Conservation (phyloP, 2,888 invertebrate genomes). For the Epicampocera succincta region DNA sequence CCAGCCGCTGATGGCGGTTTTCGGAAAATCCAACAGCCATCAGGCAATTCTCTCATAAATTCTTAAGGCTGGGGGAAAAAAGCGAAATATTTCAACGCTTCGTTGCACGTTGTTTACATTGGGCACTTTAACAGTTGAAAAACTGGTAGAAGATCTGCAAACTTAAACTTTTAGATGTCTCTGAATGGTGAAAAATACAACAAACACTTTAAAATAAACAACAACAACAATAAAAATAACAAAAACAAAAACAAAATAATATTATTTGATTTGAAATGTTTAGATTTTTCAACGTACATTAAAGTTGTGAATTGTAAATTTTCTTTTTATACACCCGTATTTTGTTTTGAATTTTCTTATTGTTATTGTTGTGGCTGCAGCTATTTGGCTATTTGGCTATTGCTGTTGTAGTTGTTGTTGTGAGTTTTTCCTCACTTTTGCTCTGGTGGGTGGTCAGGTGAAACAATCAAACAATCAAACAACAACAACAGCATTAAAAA, state of each 20-base stretch:
- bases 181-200: conserved; percentile 30
- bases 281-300: conserved; percentile 61
- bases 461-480: conserved; percentile 72
- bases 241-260: too few relatives aligned
- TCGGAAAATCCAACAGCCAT: conserved; percentile 52
- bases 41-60: conserved; percentile 77
- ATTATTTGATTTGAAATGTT: conserved; percentile 65
- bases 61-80: conserved; percentile 47
- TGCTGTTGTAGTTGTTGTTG: conserved; percentile 40
- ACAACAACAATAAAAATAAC: too few relatives aligned
- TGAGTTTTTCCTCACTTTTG: conserved; percentile 58
- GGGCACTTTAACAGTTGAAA: conserved; percentile 52
- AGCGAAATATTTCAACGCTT: conserved; percentile 52
- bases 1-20: conserved; percentile 4
- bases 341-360: conserved; percentile 29
- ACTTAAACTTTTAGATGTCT: conserved; percentile 59
- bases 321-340: conserved; percentile 61
- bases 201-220: background rate
- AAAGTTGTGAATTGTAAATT: conserved; percentile 61
- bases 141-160: conserved; percentile 53
- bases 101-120: conserved; percentile 56
- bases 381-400: background rate
- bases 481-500: conserved; percentile 17
- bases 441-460: conserved; percentile 81
- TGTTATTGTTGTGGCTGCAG: conserved; percentile 16